Percentiles rank a stretch among this genome's conserved stretches.
These are phyloP conservation scores for Aphidius colemani DNA, from an alignment of 2,888 invertebrate species.

Conservation along the genomic window DNA sequence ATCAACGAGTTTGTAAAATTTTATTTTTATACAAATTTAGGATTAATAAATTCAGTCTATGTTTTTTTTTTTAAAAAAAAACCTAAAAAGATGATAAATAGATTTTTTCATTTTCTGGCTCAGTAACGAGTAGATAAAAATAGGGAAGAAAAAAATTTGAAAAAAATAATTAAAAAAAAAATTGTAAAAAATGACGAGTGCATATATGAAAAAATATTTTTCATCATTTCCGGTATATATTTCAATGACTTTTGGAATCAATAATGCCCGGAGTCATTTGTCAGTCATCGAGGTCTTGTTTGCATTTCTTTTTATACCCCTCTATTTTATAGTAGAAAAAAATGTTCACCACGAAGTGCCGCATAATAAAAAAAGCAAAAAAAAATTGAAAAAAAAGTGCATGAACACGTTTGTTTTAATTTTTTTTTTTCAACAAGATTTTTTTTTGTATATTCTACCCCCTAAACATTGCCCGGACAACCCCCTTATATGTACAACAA, in stretches of 20 bases:
- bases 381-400: conserved; percentile 7
- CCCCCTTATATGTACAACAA: conserved; percentile 49
- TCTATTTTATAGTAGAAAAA: background rate
- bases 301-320: conserved; percentile 4
- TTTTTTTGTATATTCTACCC: conserved; percentile 11
- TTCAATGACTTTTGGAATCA: conserved; percentile 47
- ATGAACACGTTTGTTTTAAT: conserved; percentile 9
- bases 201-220: conserved; percentile 18
- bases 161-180: conserved; percentile 19
- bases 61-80: background rate
- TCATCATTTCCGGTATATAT: conserved; percentile 36
- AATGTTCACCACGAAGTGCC: no score
- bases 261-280: conserved; percentile 59
- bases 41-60: no score
- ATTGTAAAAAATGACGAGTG: conserved; percentile 19
- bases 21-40: no score
- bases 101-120: no score
- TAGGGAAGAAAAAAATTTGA: background rate
- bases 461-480: conserved; percentile 25
- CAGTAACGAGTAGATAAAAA: conserved; percentile 3
- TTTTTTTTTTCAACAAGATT: background rate
- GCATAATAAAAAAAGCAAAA: conserved; percentile 9
- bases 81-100: no score
- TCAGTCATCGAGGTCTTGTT: conserved; percentile 50
- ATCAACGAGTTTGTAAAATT: background rate